Base-by-base conservation (phyloP, 2,888 invertebrate species). In the Chrysina gloriosa region DNA sequence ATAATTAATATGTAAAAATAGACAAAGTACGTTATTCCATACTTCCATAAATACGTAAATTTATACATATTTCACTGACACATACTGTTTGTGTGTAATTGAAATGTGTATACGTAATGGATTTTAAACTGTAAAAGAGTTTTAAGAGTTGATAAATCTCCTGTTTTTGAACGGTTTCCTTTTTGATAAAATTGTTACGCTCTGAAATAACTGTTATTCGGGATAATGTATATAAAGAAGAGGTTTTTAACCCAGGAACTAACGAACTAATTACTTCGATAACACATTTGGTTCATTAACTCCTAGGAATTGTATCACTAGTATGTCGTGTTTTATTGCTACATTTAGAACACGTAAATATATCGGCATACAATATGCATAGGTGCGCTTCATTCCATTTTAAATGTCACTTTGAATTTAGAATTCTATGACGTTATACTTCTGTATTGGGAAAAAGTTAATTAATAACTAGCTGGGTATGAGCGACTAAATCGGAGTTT, bases 201-300 rank as follows among this genome's bases (percentile, higher is more conserved):
- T 70, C 69, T 64, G 63, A 58, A 68, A 61, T 67, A 68, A 69
- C 68, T 69, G 68, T 54, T 29, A 11, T 36, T 56, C 58, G 34
- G 56, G 52, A 34, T 48, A 63, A 61, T 21, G 56, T 11, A 63
- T 16, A 31, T 63, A 63, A 63, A 63, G 48, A 63, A n/a, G n/a
- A 63, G 45, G 63, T 42, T 63, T 63, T 63, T 47, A 63, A 45
- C 63, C 63, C 45, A 48, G 63, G 48, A 63, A 45, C 48, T 47
- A 16, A 31, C 19, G 48, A 47, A 27, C 47, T 63, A 63, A 63
- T 63, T 63, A 31, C 31, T 48, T 7, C 34, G 45, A 34, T 63
- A 48, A 31, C 16, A 21, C 29, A 45, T 19, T 48, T 47, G 47
- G 45, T 61, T 61, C 61, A 61, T 61, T 61, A 61, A 61, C 61